Percentiles rank a stretch among this genome's conserved stretches.
Conservation (phyloP, 2,797 vertebrate species). For the Uromys caudimaculatus region DNA sequence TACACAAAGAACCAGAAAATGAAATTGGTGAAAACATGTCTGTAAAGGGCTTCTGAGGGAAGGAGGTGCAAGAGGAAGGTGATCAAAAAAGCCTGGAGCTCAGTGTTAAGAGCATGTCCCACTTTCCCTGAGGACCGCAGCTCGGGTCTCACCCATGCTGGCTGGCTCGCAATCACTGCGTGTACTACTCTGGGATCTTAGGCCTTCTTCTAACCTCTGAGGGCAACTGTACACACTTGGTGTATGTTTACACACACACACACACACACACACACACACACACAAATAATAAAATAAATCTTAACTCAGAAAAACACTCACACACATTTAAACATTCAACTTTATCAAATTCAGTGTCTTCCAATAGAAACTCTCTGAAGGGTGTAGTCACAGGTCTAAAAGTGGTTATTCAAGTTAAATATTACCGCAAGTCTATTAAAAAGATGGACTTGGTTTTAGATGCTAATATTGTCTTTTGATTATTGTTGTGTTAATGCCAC, state of each 20-base stretch:
- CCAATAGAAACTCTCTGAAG: background rate
- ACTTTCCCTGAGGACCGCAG: background rate
- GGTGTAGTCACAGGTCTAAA: background rate
- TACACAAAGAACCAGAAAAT: background rate
- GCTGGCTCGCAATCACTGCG: background rate
- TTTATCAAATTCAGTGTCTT: background rate
- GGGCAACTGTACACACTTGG: too few species aligned
- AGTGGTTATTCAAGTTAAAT: background rate
- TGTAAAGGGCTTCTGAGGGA: background rate
- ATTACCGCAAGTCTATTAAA: background rate
- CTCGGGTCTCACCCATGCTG: background rate
- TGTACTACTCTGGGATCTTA: background rate
- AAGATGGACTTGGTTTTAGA: background rate
- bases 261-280: background rate
- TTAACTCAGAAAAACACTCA: background rate
- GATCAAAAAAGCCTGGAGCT: background rate
- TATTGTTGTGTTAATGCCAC: background rate
- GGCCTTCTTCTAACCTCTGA: background rate
- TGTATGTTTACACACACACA: background rate
- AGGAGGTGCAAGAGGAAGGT: background rate
- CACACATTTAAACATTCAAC: background rate
- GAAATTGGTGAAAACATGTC: background rate
- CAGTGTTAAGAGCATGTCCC: background rate
- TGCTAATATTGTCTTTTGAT: background rate
- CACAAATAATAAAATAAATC: background rate